These are phyloP conservation scores for Callocephalon fimbriatum DNA, from an alignment of 2,113 vertebrate species.

Conservation along the genomic window DNA sequence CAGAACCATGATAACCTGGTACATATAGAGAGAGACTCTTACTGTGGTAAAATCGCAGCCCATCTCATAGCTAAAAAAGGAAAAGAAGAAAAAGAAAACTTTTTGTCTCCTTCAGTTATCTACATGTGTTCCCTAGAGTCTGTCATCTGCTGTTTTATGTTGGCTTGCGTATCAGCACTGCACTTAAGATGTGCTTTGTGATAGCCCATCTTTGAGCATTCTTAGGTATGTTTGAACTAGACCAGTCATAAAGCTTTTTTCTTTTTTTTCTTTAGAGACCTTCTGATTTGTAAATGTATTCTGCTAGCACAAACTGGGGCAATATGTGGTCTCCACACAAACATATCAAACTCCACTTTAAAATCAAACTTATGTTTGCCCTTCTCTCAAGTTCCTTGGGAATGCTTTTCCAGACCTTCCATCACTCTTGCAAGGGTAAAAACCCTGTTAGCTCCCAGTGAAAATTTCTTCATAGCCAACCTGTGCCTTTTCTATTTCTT, in stretches of 20 bases:
- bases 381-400: not conserved
- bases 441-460: not conserved
- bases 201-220: not conserved
- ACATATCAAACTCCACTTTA: not conserved
- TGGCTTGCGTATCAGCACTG: not conserved
- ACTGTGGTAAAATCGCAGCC: not conserved
- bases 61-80: not conserved
- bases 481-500: not conserved
- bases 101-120: not conserved
- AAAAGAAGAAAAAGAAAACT: not conserved
- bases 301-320: not conserved
- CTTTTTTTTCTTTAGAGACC: not conserved
- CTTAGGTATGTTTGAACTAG: not conserved
- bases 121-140: not conserved
- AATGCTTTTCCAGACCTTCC: not conserved
- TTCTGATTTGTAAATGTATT: not conserved
- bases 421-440: not conserved
- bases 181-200: not conserved
- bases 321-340: not conserved
- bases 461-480: not conserved
- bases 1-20: constrained; percentile 14
- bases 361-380: not conserved
- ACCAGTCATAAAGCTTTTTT: not conserved
- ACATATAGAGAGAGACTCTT: not conserved
- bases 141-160: not conserved